Evolutionary conservation across 2,113 vertebrate genomes (phyloP).

Genomic region (Henicopernis longicauda): DNA sequence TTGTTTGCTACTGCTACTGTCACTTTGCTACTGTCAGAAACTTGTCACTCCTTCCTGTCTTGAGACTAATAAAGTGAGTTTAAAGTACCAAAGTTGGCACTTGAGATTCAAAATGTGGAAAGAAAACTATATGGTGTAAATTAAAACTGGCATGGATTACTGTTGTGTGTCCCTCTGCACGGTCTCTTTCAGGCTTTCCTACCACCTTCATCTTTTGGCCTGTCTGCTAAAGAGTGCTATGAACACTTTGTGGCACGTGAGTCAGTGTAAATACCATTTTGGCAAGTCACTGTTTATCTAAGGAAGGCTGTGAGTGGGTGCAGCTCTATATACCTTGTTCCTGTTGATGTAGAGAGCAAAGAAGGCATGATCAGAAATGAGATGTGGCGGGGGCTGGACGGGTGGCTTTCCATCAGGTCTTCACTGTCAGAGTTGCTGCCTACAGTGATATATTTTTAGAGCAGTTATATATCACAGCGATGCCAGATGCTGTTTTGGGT

Average conservation of each 20-base stretch:
- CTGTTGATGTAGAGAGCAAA: not conserved
- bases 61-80: not conserved
- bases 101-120: not conserved
- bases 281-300: not conserved
- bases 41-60: not conserved
- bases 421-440: slow-evolving; percentile 37
- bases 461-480: slow-evolving; percentile 2
- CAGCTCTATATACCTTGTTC: not conserved
- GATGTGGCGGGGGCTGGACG: not conserved
- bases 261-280: not conserved
- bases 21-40: not conserved
- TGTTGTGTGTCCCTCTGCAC: not conserved
- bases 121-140: not conserved
- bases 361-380: not conserved
- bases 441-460: slow-evolving; percentile 35
- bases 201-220: not conserved
- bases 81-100: not conserved
- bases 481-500: not conserved
- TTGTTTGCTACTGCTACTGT: not conserved
- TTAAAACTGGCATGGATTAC: not conserved
- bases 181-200: not conserved
- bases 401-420: slow-evolving; percentile 27
- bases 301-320: not conserved
- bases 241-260: not conserved
- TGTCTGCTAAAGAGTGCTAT: not conserved